Conservation (phyloP, 2,113 vertebrate species). For the Riparia riparia region DNA sequence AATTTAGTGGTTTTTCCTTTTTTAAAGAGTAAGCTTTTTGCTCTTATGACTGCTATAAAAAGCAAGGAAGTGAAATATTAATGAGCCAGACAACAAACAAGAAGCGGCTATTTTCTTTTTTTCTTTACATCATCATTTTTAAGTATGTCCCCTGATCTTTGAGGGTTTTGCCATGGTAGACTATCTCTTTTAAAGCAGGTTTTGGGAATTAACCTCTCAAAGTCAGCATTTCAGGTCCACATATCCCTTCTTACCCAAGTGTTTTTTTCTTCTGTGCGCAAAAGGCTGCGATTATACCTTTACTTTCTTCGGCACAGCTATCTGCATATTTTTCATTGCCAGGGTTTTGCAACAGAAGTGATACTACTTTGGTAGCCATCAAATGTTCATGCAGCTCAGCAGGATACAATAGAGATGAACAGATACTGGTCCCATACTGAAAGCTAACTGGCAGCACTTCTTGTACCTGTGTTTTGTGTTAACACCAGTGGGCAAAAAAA, state of each 20-base stretch:
- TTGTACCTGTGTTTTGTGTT: background rate
- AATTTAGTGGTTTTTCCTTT: background rate
- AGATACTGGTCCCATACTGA: background rate
- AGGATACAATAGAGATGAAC: background rate
- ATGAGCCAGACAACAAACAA: background rate
- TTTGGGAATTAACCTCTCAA: background rate
- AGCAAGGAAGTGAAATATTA: background rate
- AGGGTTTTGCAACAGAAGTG: background rate
- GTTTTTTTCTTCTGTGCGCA: background rate
- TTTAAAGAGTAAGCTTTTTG: background rate
- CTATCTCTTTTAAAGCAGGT: background rate
- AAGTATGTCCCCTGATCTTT: background rate
- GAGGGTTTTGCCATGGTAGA: background rate
- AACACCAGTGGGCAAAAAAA: background rate
- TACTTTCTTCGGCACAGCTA: background rate
- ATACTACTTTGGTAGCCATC: background rate
- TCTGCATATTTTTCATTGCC: background rate
- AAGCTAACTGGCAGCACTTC: background rate
- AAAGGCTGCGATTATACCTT: background rate
- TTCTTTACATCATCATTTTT: background rate
- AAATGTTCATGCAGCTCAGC: background rate
- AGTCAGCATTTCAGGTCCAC: background rate
- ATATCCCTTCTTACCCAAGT: background rate
- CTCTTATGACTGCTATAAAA: background rate
- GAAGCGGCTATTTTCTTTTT: background rate